phyloP scores from a whole-genome alignment of 2,888 invertebrate genomes.

The Zeuzera pyrina region DNA sequence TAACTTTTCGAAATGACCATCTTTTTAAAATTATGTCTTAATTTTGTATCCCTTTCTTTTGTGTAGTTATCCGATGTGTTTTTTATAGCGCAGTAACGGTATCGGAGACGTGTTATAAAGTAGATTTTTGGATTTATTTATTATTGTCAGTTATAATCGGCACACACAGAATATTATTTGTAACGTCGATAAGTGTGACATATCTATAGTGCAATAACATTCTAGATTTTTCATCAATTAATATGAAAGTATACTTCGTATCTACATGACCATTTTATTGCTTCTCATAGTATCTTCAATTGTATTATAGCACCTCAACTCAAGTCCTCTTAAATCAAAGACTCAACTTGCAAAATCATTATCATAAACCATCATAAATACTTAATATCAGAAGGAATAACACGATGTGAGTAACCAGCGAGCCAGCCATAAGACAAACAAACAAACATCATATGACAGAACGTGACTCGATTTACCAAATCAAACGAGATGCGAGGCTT shows the following conservation, averaged over 20 bases:
- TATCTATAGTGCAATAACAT: no score
- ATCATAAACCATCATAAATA: constrained; percentile 49
- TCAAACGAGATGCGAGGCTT: constrained; percentile 59
- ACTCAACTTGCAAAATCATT: constrained; percentile 41
- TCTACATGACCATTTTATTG: no score
- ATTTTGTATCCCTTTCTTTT: constrained; percentile 52
- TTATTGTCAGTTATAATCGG: not conserved
- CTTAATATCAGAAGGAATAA: constrained; percentile 36
- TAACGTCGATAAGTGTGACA: no score
- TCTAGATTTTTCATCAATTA: no score
- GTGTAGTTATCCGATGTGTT: constrained; percentile 43
- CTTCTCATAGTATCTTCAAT: no score
- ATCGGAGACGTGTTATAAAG: constrained; percentile 12
- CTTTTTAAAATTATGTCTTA: constrained; percentile 65
- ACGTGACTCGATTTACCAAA: constrained; percentile 71
- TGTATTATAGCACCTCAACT: constrained; percentile 19
- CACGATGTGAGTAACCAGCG: constrained; percentile 44
- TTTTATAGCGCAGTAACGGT: constrained; percentile 39
- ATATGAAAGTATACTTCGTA: no score
- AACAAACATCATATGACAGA: constrained; percentile 38
- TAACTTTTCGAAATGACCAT: constrained; percentile 54
- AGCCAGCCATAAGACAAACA: constrained; percentile 44
- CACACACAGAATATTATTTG: no score
- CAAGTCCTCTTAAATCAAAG: constrained; percentile 46
- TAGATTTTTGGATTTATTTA: not conserved